Conservation (phyloP, 2,797 vertebrate species). For the Enteromius unitaeniatus region DNA sequence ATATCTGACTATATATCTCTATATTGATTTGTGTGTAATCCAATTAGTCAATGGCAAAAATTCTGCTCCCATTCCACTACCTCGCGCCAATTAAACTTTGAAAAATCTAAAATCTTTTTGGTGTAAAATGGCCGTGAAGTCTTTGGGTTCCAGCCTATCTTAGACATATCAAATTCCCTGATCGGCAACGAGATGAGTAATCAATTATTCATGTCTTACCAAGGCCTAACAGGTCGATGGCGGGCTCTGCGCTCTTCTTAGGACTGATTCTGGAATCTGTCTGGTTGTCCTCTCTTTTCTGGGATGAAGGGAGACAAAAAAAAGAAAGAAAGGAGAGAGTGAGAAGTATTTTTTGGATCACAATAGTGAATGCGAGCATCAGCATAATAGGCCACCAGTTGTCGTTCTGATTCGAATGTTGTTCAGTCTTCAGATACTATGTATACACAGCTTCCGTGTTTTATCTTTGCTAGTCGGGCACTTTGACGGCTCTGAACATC, state of each 20-base stretch:
- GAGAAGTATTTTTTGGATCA: conserved; percentile 15
- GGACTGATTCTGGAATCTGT: conserved; percentile 85
- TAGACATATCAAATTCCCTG: conserved; percentile 29
- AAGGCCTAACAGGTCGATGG: conserved; percentile 92
- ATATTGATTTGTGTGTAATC: background rate
- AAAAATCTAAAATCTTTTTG: background rate
- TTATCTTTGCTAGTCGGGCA: background rate
- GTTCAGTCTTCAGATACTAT: conserved; percentile 16
- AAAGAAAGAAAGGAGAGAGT: conserved; percentile 18
- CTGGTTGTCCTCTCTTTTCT: conserved; percentile 86
- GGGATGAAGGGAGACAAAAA: conserved; percentile 68
- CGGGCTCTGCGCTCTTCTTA: conserved; percentile 83
- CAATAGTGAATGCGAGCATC: background rate
- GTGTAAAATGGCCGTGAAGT: conserved; percentile 1
- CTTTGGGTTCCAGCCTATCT: conserved; percentile 4
- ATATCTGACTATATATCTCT: background rate
- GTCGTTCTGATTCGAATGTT: conserved; percentile 22
- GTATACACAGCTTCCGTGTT: background rate
- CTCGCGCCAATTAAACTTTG: background rate
- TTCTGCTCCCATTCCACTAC: background rate
- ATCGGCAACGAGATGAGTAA: conserved; percentile 23
- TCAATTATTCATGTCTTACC: conserved; percentile 82
- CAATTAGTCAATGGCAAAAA: background rate
- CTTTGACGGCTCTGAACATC: background rate
- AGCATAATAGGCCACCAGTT: background rate